Conservation (phyloP, 2,113 vertebrate species). For the Psammodynastes pulverulentus region DNA sequence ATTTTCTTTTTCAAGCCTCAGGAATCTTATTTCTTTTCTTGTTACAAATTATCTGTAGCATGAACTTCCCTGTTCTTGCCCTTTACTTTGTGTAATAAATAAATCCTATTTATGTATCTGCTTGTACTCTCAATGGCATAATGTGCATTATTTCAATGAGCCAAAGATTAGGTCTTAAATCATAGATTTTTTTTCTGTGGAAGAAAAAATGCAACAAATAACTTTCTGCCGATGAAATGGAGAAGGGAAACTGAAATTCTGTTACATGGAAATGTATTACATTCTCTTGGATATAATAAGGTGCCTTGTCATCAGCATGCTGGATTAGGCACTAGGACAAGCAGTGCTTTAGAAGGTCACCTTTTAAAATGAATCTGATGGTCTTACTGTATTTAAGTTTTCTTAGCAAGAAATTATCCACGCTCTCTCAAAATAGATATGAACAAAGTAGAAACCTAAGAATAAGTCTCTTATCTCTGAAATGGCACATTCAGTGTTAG, state of each 20-base stretch:
- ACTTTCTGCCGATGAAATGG: not conserved
- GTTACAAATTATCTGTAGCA: slow-evolving; percentile 7
- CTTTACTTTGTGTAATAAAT: slow-evolving; percentile 9
- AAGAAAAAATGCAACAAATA: not conserved
- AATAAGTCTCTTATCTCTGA: not conserved
- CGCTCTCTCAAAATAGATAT: not conserved
- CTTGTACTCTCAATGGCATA: slow-evolving; percentile 18
- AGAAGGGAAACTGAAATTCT: not conserved
- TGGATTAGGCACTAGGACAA: not conserved
- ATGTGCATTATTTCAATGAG: slow-evolving; percentile 10
- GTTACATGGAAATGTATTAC: not conserved
- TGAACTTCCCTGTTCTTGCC: not conserved
- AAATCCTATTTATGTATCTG: slow-evolving; percentile 17
- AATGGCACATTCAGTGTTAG: not conserved
- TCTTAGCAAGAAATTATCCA: not conserved
- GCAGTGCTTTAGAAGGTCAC: not conserved
- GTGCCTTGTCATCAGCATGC: not conserved
- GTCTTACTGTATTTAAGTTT: not conserved
- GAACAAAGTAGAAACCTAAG: not conserved
- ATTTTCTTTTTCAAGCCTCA: not conserved
- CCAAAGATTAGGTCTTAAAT: slow-evolving; percentile 20
- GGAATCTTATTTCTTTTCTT: not conserved
- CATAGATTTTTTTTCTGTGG: not conserved
- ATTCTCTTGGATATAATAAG: not conserved
- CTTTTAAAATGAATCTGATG: not conserved